Evolutionary conservation across 2,113 vertebrate genomes (phyloP).

Genomic region (Pteropus alecto): DNA sequence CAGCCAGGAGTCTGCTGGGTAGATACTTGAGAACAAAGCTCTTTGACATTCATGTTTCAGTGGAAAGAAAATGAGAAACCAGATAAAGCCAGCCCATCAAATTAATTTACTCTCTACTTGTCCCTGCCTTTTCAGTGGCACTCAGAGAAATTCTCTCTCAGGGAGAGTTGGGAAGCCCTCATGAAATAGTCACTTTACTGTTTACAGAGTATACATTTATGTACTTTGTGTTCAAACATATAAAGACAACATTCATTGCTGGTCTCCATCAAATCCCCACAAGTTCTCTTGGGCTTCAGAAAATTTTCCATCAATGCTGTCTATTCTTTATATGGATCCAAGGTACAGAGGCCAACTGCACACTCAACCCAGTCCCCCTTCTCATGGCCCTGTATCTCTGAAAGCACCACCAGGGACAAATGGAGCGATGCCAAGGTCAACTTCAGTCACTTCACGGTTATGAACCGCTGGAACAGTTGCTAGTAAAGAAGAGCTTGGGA

Average conservation of each 20-base stretch:
- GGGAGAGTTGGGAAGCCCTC: constrained; percentile 61
- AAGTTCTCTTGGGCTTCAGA: neutral
- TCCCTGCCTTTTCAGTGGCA: constrained; percentile 42
- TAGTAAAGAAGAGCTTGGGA: neutral
- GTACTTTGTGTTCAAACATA: constrained; percentile 14
- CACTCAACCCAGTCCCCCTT: rapidly evolving
- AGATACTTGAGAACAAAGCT: constrained; percentile 43
- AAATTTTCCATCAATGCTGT: constrained; percentile 27
- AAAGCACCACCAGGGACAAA: neutral
- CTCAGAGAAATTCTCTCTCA: constrained; percentile 20
- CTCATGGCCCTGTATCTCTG: neutral
- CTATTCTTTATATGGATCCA: neutral
- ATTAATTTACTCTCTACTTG: constrained; percentile 37
- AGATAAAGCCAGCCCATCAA: constrained; percentile 54
- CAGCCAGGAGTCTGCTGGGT: constrained; percentile 40
- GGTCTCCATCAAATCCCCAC: neutral
- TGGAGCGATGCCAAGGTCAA: neutral
- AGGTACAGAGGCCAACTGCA: rapidly evolving
- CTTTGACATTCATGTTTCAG: constrained; percentile 64
- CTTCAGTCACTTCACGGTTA: neutral
- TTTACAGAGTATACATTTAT: neutral
- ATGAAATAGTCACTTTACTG: neutral
- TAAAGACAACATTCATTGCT: neutral
- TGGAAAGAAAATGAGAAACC: constrained; percentile 71
- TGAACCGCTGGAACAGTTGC: neutral